A percentile compares a stretch with the other conserved stretches of the same genome.
phyloP scores from a whole-genome alignment of 2,113 vertebrate genomes.

The Cricetomys ansorgei region DNA sequence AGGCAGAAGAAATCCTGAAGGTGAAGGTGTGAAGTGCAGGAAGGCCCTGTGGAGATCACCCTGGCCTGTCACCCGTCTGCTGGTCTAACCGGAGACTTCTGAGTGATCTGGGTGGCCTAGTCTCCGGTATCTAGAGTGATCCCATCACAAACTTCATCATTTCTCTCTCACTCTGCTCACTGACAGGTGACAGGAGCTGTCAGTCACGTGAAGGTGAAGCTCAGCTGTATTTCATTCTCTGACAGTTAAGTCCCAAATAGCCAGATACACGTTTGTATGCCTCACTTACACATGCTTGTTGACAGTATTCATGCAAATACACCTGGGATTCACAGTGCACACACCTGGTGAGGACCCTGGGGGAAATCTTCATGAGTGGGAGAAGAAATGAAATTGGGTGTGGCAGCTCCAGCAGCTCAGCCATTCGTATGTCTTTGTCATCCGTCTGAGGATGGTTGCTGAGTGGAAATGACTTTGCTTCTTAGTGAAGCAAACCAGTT shows the following conservation, averaged over 20 bases:
- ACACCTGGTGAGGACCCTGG: not conserved
- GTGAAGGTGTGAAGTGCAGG: fast-evolving
- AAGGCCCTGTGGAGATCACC: not conserved
- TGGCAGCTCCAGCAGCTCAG: fast-evolving
- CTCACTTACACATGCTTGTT: not conserved
- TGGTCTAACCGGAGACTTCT: not conserved
- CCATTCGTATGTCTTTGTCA: fast-evolving
- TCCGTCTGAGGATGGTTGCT: fast-evolving
- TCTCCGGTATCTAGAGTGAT: not conserved
- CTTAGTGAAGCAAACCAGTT: not conserved
- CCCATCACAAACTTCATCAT: too few species aligned
- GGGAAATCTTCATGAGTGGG: not conserved
- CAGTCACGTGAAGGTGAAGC: not conserved
- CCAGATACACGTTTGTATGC: not conserved
- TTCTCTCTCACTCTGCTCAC: not conserved
- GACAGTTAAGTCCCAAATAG: not conserved
- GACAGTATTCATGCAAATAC: not conserved
- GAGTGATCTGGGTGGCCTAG: not conserved
- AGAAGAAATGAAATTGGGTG: not conserved
- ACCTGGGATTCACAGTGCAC: not conserved
- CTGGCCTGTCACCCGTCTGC: not conserved
- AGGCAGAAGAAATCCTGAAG: not conserved
- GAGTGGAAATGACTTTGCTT: conserved; percentile 43
- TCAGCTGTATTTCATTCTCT: not conserved
- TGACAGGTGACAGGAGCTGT: not conserved